A percentile compares a stretch with the other conserved stretches of the same genome.
Evolutionary conservation across 1,140 invertebrate species (phyloP).

Genomic region (Cepaea nemoralis): DNA sequence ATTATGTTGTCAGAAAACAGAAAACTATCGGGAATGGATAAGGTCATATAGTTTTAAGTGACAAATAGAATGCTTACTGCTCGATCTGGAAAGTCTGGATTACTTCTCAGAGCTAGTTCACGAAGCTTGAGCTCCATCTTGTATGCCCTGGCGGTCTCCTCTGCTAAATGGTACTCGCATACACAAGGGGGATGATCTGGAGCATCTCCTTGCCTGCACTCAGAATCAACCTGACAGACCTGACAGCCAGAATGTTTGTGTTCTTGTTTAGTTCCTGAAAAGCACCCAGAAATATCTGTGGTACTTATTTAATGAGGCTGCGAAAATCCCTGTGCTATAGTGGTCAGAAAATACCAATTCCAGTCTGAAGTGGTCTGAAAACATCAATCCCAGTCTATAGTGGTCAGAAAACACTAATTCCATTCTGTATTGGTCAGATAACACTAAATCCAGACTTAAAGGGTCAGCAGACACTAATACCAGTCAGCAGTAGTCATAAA

Average conservation of each 20-base stretch:
- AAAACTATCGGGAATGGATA: too few relatives aligned
- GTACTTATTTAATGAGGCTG: background rate
- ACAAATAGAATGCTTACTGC: background rate
- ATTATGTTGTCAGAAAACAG: too few relatives aligned
- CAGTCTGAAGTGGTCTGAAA: background rate
- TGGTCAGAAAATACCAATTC: background rate
- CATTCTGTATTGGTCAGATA: too few relatives aligned
- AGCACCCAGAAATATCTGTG: too few relatives aligned
- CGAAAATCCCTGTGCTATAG: too few relatives aligned
- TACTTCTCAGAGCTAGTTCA: background rate
- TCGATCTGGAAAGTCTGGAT: conserved; percentile 11
- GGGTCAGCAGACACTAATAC: too few relatives aligned
- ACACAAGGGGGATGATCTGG: background rate
- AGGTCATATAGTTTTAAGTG: background rate
- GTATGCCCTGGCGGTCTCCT: background rate
- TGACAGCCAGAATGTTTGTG: conserved; percentile 5
- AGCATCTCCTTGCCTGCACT: background rate
- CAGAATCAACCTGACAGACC: background rate
- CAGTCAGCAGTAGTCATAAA: too few relatives aligned
- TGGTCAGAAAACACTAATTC: too few relatives aligned
- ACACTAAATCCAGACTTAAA: too few relatives aligned
- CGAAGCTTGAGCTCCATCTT: conserved; percentile 26
- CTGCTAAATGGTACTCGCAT: conserved; percentile 1
- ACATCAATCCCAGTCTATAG: too few relatives aligned
- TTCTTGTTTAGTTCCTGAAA: conserved; percentile 4